Evolutionary conservation across 2,113 vertebrate species (phyloP).

Genomic region (Cairina moschata): DNA sequence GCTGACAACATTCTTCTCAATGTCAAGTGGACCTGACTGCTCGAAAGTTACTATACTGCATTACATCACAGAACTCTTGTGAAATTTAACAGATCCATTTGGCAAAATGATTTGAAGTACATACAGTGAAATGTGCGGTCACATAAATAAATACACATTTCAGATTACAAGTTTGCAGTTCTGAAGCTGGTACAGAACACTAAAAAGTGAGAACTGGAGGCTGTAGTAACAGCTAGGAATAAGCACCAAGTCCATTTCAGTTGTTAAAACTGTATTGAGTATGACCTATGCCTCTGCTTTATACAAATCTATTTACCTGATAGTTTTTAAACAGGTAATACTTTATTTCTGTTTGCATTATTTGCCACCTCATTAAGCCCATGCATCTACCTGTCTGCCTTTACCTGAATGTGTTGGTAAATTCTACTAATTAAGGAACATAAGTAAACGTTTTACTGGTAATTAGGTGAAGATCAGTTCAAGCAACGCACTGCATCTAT

Average conservation of each 20-base stretch:
- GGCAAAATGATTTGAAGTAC: background rate
- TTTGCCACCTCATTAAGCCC: background rate
- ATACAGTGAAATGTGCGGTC: background rate
- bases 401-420: background rate
- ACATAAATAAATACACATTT: background rate
- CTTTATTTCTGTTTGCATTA: conserved; percentile 7
- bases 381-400: background rate
- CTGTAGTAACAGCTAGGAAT: background rate
- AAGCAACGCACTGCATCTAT: background rate
- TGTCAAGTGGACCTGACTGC: background rate
- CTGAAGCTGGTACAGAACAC: background rate
- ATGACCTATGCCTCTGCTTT: background rate
- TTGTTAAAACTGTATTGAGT: background rate
- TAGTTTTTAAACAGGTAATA: conserved; percentile 32
- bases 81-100: background rate
- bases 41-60: background rate
- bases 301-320: background rate
- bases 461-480: background rate
- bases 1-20: background rate
- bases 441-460: background rate
- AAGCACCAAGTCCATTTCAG: background rate
- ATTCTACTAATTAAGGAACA: background rate
- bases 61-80: background rate
- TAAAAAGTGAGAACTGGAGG: background rate
- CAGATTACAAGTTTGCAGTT: background rate